phyloP scores from a whole-genome alignment of 2,888 invertebrate genomes.

The Colostygia pectinataria region DNA sequence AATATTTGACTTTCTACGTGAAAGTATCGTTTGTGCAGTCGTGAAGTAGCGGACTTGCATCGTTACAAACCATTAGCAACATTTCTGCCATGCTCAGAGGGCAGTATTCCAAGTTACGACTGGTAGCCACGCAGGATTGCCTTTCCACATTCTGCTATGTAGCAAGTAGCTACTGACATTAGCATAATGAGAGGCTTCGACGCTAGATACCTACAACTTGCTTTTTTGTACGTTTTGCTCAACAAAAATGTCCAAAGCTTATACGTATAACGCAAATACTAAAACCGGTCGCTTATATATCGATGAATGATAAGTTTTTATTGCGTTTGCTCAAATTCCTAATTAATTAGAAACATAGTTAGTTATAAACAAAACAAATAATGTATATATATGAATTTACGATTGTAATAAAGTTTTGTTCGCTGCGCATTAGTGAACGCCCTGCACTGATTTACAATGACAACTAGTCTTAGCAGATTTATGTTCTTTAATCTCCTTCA shows the following conservation, averaged over 20 bases:
- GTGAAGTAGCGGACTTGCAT: constrained; percentile 56
- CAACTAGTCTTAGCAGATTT: constrained; percentile 42
- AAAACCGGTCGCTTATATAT: constrained; percentile 38
- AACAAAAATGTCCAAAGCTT: constrained; percentile 19
- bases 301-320: constrained; percentile 46
- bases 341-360: constrained; percentile 41
- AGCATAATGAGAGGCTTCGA: constrained; percentile 48
- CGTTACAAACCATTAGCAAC: constrained; percentile 63
- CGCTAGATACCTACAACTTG: constrained; percentile 36
- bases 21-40: constrained; percentile 70
- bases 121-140: constrained; percentile 40
- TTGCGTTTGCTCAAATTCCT: constrained; percentile 44
- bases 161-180: constrained; percentile 35
- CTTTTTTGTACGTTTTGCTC: constrained; percentile 30
- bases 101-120: constrained; percentile 41
- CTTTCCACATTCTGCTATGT: constrained; percentile 47
- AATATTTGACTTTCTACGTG: constrained; percentile 77
- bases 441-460: constrained; percentile 46
- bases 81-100: constrained; percentile 57
- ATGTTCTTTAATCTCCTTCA: constrained; percentile 49
- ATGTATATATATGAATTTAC: constrained; percentile 43
- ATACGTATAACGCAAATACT: constrained; percentile 32
- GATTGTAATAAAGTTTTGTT: constrained; percentile 45
- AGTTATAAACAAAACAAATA: constrained; percentile 46
- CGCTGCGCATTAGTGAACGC: constrained; percentile 37